Conservation (phyloP, 2,113 vertebrate species). For the Ancistrus triradiatus region DNA sequence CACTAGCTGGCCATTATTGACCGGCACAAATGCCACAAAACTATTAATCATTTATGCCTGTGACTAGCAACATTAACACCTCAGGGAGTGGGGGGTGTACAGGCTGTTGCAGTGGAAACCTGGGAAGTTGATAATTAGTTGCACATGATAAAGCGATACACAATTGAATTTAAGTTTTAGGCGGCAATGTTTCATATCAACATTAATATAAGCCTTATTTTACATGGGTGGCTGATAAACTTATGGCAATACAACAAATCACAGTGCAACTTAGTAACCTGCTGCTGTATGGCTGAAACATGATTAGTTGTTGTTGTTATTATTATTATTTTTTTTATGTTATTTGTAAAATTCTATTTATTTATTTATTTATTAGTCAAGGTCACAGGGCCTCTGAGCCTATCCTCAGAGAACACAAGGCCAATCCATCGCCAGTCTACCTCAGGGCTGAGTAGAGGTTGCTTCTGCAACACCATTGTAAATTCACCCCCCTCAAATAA, state of each 20-base stretch:
- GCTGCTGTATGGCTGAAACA: neutral
- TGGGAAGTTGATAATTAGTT: neutral
- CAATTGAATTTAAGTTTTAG: neutral
- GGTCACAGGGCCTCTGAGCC: too few species aligned
- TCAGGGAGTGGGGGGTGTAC: conserved; percentile 11
- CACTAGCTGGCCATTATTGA: conserved; percentile 36
- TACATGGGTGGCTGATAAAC: neutral
- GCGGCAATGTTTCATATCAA: neutral
- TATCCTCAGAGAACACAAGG: too few species aligned
- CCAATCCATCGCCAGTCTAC: too few species aligned
- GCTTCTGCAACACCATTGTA: too few species aligned
- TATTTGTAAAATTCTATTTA: too few species aligned
- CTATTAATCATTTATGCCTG: conserved; percentile 44
- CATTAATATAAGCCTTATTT: neutral
- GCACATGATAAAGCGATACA: conserved; percentile 11
- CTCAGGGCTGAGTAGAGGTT: too few species aligned
- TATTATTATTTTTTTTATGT: too few species aligned
- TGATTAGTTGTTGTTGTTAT: too few species aligned
- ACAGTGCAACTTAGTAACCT: neutral
- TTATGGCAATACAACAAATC: neutral
- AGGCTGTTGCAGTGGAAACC: neutral
- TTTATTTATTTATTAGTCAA: too few species aligned
- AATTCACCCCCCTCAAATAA: too few species aligned
- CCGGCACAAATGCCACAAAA: conserved; percentile 30
- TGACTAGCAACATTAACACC: conserved; percentile 22